These are phyloP conservation scores for Stegastes partitus DNA, from an alignment of 2,113 vertebrate genomes.

Conservation along the genomic window DNA sequence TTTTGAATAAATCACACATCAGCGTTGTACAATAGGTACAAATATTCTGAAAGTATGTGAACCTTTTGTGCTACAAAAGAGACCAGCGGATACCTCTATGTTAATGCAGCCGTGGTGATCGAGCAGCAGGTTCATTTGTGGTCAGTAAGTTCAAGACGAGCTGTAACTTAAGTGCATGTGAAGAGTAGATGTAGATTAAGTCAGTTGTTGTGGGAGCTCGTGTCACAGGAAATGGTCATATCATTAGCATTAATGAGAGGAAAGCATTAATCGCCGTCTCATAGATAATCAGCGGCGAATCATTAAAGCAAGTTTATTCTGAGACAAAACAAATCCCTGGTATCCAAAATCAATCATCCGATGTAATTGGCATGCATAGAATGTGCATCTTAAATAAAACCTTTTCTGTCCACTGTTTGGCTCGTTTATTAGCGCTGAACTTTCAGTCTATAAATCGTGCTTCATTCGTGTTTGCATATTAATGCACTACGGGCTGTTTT, in stretches of 20 bases:
- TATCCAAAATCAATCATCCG: neutral
- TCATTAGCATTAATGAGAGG: conserved; percentile 22
- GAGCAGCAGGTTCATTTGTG: neutral
- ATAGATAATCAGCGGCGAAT: conserved; percentile 1
- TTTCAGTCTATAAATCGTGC: neutral
- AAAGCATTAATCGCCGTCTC: conserved; percentile 18
- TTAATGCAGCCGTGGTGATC: neutral
- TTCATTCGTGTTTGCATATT: neutral
- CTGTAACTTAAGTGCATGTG: conserved; percentile 13
- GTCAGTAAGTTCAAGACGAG: neutral
- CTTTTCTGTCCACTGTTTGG: neutral
- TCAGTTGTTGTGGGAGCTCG: neutral
- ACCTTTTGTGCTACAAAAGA: neutral
- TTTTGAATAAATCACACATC: neutral
- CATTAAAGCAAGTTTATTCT: neutral
- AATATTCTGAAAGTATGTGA: neutral
- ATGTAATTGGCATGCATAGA: neutral
- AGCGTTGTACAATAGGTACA: neutral
- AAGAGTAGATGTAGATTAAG: neutral
- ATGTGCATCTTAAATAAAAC: neutral
- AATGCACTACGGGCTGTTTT: neutral
- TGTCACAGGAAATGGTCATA: conserved; percentile 13
- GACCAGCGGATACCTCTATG: neutral
- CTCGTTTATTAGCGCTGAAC: neutral
- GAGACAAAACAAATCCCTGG: conserved; percentile 17